Base-by-base conservation (phyloP, 1,140 invertebrate genomes). In the Drosophila murphyi region DNA sequence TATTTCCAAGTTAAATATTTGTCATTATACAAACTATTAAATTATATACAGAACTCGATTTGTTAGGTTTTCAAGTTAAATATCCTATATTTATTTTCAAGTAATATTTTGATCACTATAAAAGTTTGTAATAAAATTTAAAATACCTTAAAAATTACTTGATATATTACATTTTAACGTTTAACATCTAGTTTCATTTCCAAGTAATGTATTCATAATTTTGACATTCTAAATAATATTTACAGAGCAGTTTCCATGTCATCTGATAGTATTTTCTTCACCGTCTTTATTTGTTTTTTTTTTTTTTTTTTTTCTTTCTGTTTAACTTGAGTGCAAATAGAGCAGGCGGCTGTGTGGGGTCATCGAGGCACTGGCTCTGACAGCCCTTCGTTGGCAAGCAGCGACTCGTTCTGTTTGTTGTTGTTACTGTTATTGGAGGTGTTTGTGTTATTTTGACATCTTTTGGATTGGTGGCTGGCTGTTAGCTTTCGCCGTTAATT, bases 361-460 rank as follows among this genome's bases (percentile, higher is more conserved):
- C 82, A 70, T 43, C 10, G 39, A 20, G 20, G 43, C 34, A 41
- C 47, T 28, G 57, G 28, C 41, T 62, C n/a, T 56, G 57, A 62
- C 65, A 69, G 52, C 41, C 64, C 56, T 47, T 60, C 39, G 10
- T 20, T 59, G 61, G 65, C 55, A 41, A 34, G 69, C 56, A 52
- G 63, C 61, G 68, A 76, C 34, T 67, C 52, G 75, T 55, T 63
- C 39, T 52, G 37, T 5, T 4, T 43, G 48, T 50, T 37, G 60
- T 72, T 60, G 47, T 39, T 72, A 47, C 50, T 59, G 73, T 47
- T 45, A 69, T 61, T 67, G 52, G 59, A 88, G 85, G 83, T 89
- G 85, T 89, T 89, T 89, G 78, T 85, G 89, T 89, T 89, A 89
- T 88, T 88, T 89, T 83, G 85, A 88, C 83, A 88, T 88, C 83